Conservation (phyloP, 2,888 invertebrate species). For the Metallyticus violacea region DNA sequence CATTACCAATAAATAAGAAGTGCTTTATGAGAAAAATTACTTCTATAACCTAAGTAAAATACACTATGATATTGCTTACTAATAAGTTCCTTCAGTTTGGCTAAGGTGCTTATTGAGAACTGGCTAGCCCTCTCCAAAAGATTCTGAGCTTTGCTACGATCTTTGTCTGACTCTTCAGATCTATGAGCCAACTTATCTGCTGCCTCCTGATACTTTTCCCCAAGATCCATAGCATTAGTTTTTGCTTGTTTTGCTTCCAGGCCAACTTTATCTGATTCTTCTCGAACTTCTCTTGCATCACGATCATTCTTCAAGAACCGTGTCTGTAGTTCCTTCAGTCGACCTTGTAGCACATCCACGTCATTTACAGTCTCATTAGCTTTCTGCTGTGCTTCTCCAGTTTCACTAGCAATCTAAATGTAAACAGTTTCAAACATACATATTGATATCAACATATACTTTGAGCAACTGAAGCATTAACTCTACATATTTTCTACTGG, state of each 20-base stretch:
- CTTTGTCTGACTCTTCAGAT: conserved; percentile 70
- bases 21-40: neutral
- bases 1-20: too few relatives aligned
- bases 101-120: conserved; percentile 74
- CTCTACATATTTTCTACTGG: too few relatives aligned
- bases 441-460: neutral
- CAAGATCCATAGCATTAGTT: conserved; percentile 61
- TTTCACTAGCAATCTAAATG: conserved; percentile 75
- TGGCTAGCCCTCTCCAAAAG: conserved; percentile 77
- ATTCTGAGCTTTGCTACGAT: conserved; percentile 74
- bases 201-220: conserved; percentile 68
- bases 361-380: conserved; percentile 76
- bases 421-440: conserved; percentile 23
- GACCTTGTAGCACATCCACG: conserved; percentile 67
- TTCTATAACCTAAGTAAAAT: neutral
- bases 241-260: conserved; percentile 69
- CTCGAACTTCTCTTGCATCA: conserved; percentile 76
- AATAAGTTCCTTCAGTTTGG: conserved; percentile 68
- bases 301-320: conserved; percentile 79
- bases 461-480: conserved; percentile 24
- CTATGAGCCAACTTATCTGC: conserved; percentile 69
- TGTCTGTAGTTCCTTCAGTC: conserved; percentile 73
- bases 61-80: conserved; percentile 44
- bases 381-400: conserved; percentile 72
- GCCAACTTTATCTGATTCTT: conserved; percentile 70